Base-by-base conservation (phyloP, 2,797 vertebrate species). In the Tapirus indicus region DNA sequence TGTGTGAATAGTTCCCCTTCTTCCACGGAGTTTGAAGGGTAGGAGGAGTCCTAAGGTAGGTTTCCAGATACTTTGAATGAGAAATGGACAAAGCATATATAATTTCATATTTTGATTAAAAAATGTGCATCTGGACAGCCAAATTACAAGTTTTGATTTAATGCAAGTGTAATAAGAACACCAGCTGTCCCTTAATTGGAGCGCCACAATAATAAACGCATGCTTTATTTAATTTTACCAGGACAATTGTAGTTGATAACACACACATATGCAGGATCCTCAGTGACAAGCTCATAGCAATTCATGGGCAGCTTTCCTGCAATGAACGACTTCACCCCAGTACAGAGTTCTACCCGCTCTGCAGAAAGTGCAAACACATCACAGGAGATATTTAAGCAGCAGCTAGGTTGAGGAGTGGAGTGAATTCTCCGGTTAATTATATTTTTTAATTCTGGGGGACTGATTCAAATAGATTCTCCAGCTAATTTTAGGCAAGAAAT, bases 141-240 rank as follows among this genome's bases (percentile, higher is more conserved):
- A 94, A 98, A 97, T 97, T 97, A 85, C 83, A 96, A 94, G 97
- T 96, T 96, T 93, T n/a, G 10, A 72, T 84, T 91, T 97, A 93
- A 97, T 96, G 62, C 83, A 92, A 97, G 75, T 83, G 66, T 91
- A 98, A 97, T 91, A 92, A 56, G 88, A 97, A 88, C 91, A 89
- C 97, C 95, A 98, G 96, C 88, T 98, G 96, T 89, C 97, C 56
- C 91, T 96, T 97, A 97, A 97, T 96, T 97, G 96, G 84, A 97
- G 68, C 66, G 66, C 97, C 75, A 72, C 83, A 84, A 96, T 97
- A 94, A 97, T 97, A 93, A 96, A 95, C 5, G 52, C 78, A 32
- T 84, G 83, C 62, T 97, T 97, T 95, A 95, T 98, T 98, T 95
- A 88, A 97, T 97, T 95, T 97, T 95, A 94, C 10, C 16, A 96